A percentile compares a stretch with the other conserved stretches of the same genome.
Evolutionary conservation across 2,888 invertebrate species (phyloP).

Genomic region (Perizoma affinitatum): DNA sequence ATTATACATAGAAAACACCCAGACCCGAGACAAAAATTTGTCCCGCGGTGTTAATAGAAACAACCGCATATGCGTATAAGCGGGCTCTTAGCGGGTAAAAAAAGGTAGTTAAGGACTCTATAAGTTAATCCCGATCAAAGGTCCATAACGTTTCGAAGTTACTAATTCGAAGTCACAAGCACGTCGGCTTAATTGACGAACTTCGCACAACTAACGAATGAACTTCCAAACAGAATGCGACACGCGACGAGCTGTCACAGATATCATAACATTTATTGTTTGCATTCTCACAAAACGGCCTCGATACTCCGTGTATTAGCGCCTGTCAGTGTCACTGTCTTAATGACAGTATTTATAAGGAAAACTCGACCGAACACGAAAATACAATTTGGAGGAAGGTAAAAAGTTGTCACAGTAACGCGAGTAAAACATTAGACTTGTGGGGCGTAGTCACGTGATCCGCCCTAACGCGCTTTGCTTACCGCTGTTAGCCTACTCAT

Average conservation of each 20-base stretch:
- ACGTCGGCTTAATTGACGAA: no score
- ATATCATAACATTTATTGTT: slow-evolving; percentile 66
- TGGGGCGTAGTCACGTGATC: slow-evolving; percentile 61
- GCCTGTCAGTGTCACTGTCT: slow-evolving; percentile 78
- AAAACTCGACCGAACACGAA: slow-evolving; percentile 81
- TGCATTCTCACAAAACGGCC: slow-evolving; percentile 67
- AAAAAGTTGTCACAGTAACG: slow-evolving; percentile 79
- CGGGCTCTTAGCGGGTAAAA: no score
- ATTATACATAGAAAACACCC: no score
- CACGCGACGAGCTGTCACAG: slow-evolving; percentile 48
- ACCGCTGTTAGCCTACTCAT: slow-evolving; percentile 22
- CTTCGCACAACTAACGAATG: no score
- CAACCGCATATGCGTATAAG: no score
- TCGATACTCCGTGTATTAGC: slow-evolving; percentile 76
- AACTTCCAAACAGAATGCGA: slow-evolving; percentile 21
- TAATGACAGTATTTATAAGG: slow-evolving; percentile 84
- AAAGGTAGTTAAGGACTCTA: not conserved
- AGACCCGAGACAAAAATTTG: no score
- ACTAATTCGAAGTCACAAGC: no score
- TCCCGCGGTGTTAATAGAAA: no score
- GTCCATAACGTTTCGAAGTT: no score
- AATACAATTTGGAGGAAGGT: slow-evolving; percentile 81
- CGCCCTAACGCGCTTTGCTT: slow-evolving; percentile 49
- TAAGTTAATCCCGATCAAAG: no score
- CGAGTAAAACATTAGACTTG: slow-evolving; percentile 77